These are phyloP conservation scores for Girardinichthys multiradiatus DNA, from an alignment of 2,113 vertebrate species.

Conservation along the genomic window DNA sequence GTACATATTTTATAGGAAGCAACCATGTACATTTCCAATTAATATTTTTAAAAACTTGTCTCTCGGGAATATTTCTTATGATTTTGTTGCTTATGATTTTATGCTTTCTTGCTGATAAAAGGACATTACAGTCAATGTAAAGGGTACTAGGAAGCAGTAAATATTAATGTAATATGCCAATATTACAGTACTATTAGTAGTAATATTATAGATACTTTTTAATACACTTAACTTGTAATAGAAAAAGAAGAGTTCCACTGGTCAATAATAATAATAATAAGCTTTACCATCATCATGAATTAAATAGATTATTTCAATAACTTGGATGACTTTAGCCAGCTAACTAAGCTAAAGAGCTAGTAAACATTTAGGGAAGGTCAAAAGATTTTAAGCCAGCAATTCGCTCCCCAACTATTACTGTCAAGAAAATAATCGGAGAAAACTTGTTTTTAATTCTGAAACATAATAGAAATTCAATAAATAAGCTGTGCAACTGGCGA, in stretches of 20 bases:
- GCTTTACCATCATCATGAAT: background rate
- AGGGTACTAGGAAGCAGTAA: too few species aligned
- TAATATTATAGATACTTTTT: too few species aligned
- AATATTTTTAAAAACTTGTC: too few species aligned
- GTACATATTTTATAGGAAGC: too few species aligned
- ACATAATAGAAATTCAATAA: background rate
- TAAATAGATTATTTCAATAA: background rate
- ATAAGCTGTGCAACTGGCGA: background rate
- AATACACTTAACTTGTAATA: too few species aligned
- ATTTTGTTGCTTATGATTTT: too few species aligned
- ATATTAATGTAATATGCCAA: too few species aligned
- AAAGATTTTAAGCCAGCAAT: background rate
- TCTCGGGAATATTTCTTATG: too few species aligned
- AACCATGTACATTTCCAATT: too few species aligned
- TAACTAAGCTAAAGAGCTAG: conserved; percentile 19
- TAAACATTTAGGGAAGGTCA: conserved; percentile 33
- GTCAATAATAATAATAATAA: background rate
- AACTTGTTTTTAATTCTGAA: background rate
- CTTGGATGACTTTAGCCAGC: background rate
- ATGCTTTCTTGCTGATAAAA: too few species aligned
- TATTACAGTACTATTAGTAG: too few species aligned
- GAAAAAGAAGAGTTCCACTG: background rate
- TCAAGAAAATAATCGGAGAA: accelerated
- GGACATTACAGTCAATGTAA: too few species aligned
- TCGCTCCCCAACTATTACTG: background rate